These are phyloP conservation scores for Anniella stebbinsi DNA, from an alignment of 2,797 vertebrate genomes.

Conservation along the genomic window DNA sequence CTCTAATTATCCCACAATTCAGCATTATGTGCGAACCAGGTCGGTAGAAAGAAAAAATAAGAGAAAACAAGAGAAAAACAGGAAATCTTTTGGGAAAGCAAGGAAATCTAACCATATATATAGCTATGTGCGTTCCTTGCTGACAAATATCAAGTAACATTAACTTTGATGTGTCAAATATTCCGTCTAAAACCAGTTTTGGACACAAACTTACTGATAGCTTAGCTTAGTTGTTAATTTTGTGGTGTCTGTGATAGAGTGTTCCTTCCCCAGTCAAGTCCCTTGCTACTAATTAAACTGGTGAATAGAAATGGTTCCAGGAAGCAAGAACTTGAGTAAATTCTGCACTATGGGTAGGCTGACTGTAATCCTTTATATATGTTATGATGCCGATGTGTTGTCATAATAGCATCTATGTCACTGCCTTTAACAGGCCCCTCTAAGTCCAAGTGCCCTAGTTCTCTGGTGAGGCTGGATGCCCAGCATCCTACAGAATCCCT, in stretches of 20 bases:
- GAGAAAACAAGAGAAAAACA: not conserved
- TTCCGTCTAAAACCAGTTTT: not conserved
- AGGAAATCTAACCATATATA: not conserved
- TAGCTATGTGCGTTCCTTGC: not conserved
- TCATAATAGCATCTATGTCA: not conserved
- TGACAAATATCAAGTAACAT: not conserved
- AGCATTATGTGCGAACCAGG: too few species aligned
- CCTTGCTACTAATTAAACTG: not conserved
- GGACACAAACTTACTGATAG: not conserved
- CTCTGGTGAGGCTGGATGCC: not conserved
- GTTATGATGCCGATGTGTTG: not conserved
- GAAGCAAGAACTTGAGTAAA: not conserved
- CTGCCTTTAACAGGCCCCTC: not conserved
- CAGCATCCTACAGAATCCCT: not conserved
- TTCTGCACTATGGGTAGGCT: not conserved
- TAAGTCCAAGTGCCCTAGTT: not conserved
- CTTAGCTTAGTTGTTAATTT: not conserved
- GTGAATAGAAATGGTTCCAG: not conserved
- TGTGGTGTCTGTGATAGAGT: not conserved
- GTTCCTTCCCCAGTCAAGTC: not conserved
- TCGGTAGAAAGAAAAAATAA: not conserved
- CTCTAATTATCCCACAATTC: too few species aligned
- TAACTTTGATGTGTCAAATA: not conserved
- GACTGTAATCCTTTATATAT: too few species aligned
- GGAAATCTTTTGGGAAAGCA: not conserved